A percentile compares a stretch with the other conserved stretches of the same genome.
Conservation (phyloP, 2,888 invertebrate species). For the Rhopalosiphum nymphaeae region DNA sequence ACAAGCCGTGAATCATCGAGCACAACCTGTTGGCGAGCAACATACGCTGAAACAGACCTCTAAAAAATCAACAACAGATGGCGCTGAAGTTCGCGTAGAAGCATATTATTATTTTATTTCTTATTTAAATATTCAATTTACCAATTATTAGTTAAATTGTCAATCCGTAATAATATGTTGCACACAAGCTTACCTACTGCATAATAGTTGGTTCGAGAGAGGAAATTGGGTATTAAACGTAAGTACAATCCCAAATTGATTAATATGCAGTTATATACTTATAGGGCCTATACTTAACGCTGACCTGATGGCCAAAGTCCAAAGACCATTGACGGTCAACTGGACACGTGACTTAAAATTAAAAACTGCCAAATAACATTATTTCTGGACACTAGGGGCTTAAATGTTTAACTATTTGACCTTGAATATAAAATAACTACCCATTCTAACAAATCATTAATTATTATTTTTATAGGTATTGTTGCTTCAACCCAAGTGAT, state of each 20-base stretch:
- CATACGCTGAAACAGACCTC: background rate
- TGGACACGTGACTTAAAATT: background rate
- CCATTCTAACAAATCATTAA: background rate
- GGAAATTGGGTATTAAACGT: background rate
- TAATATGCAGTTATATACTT: background rate
- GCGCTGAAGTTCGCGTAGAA: background rate
- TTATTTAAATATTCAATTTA: background rate
- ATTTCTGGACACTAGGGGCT: background rate
- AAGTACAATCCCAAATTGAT: background rate
- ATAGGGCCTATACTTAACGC: background rate
- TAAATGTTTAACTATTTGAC: background rate
- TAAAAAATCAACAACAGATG: background rate
- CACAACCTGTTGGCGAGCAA: constrained; percentile 27
- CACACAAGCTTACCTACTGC: background rate
- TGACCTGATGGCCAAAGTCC: background rate
- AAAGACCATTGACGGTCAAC: background rate
- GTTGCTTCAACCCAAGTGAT: background rate
- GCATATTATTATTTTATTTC: background rate
- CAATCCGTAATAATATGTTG: background rate
- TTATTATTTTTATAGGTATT: background rate
- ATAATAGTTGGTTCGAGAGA: background rate
- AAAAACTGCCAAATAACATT: background rate
- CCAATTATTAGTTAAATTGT: background rate
- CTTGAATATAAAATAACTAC: background rate
- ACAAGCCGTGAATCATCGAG: background rate